A percentile compares a stretch with the other conserved stretches of the same genome.
phyloP scores from a whole-genome alignment of 2,797 vertebrate genomes.

The Manis javanica region DNA sequence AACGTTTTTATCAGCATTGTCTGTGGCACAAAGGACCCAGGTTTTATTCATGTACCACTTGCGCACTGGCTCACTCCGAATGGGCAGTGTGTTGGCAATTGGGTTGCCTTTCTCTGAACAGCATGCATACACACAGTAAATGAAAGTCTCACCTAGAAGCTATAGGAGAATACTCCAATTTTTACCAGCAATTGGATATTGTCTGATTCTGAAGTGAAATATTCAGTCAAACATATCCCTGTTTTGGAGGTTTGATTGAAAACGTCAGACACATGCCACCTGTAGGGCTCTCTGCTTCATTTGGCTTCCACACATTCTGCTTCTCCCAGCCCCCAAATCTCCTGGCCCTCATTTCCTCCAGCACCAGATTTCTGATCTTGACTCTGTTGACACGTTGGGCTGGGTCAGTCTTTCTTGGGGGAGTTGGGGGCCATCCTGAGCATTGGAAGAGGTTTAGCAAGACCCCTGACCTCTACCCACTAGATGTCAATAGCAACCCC shows the following conservation, averaged over 20 bases:
- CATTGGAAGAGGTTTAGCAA: background rate
- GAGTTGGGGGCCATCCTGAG: background rate
- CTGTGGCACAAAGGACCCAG: background rate
- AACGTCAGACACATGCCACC: background rate
- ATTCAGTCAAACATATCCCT: background rate
- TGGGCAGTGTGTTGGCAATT: rapidly evolving
- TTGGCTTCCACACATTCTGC: background rate
- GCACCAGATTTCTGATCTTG: background rate
- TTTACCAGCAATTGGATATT: background rate
- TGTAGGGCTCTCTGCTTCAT: background rate
- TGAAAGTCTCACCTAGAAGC: background rate
- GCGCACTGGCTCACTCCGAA: background rate
- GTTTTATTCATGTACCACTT: background rate
- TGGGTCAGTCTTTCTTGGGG: background rate
- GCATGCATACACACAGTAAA: rapidly evolving
- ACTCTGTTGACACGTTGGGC: background rate
- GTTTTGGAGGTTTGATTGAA: background rate
- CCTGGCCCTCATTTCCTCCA: background rate
- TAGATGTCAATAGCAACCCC: background rate
- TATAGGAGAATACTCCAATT: background rate
- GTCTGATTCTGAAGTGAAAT: slow-evolving; percentile 25
- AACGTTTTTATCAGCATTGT: background rate
- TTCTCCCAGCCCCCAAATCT: background rate
- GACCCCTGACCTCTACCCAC: background rate
- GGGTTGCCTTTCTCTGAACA: background rate